phyloP scores from a whole-genome alignment of 2,888 invertebrate genomes.

The Epicampocera succincta region DNA sequence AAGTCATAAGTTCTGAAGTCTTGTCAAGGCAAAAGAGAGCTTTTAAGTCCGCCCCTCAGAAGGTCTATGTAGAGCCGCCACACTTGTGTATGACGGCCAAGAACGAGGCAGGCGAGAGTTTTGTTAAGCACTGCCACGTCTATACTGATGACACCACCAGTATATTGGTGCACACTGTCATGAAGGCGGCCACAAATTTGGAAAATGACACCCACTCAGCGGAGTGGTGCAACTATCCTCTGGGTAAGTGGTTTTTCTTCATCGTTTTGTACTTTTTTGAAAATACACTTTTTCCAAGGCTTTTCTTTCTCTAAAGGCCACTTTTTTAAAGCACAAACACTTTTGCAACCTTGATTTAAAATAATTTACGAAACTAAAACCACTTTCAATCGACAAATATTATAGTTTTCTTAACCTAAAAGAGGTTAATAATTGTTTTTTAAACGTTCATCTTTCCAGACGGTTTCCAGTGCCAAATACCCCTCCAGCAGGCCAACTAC shows the following conservation, averaged over 20 bases:
- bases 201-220: constrained; percentile 79
- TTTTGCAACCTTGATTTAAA: no score
- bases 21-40: constrained; percentile 71
- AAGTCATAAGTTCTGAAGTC: constrained; percentile 74
- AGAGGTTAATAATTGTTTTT: neutral
- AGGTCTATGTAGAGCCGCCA: constrained; percentile 82
- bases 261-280: no score
- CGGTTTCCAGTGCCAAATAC: constrained; percentile 85
- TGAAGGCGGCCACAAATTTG: constrained; percentile 82
- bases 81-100: constrained; percentile 83
- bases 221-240: constrained; percentile 87
- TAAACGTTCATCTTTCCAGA: constrained; percentile 75
- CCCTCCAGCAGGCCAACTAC: constrained; percentile 82
- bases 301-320: no score
- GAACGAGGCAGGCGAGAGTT: constrained; percentile 70
- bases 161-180: constrained; percentile 83
- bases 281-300: no score
- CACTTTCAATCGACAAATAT: no score
- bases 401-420: neutral
- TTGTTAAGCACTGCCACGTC: constrained; percentile 83
- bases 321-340: no score
- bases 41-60: constrained; percentile 72
- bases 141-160: constrained; percentile 83
- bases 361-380: no score
- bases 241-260: constrained; percentile 81